Conservation (phyloP, 2,113 vertebrate species). For the Pterocles burchelli region DNA sequence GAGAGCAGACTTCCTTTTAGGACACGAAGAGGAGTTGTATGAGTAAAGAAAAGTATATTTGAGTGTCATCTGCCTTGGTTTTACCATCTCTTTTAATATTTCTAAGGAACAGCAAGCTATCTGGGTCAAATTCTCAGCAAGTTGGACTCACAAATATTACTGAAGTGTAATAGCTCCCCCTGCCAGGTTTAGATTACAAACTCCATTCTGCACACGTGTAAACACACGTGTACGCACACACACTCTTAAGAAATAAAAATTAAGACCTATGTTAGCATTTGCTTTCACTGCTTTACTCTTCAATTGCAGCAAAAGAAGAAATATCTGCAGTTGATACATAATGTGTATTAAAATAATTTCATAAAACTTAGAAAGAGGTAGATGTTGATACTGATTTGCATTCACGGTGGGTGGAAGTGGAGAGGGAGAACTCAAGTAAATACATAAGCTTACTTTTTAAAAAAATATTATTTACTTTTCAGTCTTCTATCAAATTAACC, state of each 20-base stretch:
- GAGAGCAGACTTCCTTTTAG: background rate
- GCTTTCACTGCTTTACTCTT: background rate
- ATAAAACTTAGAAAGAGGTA: background rate
- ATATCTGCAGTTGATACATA: background rate
- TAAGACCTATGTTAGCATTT: background rate
- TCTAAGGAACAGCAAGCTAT: background rate
- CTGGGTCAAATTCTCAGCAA: slow-evolving; percentile 1
- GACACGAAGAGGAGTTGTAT: background rate
- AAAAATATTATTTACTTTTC: background rate
- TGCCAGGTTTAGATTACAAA: slow-evolving; percentile 58
- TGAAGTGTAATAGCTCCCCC: slow-evolving; percentile 71
- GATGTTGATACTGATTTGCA: background rate
- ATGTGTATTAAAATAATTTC: background rate
- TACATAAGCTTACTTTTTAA: background rate
- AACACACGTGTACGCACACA: background rate
- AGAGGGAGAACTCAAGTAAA: background rate
- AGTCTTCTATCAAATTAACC: background rate
- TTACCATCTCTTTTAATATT: background rate
- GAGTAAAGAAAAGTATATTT: background rate
- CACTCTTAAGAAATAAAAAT: background rate
- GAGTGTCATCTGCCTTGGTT: background rate
- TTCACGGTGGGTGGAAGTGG: accelerated
- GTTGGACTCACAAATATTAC: slow-evolving; percentile 2
- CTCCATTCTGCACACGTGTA: background rate
- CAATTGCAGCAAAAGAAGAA: background rate